Base-by-base conservation (phyloP, 2,797 vertebrate genomes). In the Philypnodon macrostomus region DNA sequence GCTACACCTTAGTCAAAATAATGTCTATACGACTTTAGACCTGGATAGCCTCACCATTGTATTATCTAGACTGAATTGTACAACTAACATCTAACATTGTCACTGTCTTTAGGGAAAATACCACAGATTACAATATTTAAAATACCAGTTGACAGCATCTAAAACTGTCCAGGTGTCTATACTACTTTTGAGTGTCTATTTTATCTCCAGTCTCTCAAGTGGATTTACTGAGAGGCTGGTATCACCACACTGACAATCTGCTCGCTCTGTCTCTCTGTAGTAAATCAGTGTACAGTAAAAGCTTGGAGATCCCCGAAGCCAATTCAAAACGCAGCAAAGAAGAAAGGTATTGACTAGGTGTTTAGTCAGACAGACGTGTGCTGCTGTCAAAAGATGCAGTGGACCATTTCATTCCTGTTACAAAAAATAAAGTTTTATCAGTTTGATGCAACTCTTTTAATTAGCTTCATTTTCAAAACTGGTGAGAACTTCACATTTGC, bases 221-320 rank as follows among this genome's bases (percentile, higher is more conserved):
- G 57, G 31, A 48, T 30, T 66, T 55, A 63, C 62, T 50, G 60
- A 0, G 33, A 63, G 60, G 53, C 47, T 41, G 38, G 15, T 68
- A 49, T 60, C 64, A 50, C 52, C 50, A 35, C 66, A 63, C 73
- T 85, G 90, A 94, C 86, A 87, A 69, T 92, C 82, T 90, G 91
- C 91, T 91, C 84, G 77, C 91, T 94, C 91, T 81, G 79, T 85
- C 77, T 83, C 84, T 87, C 90, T 91, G 75, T 95, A 98, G 94
- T 96, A 95, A 93, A 91, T 92, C 92, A 90, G 87, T 94, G 89
- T 95, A 94, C 94, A 96, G 94, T 97, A 95, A 96, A 94, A 96
- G 93, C 93, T 92, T 95, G 93, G 94, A 97, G 90, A 96, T 95
- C 91, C 92, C 92, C 85, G 93, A 94, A 47, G 92, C 89, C 92